These are phyloP conservation scores for Drosophila acutilabella DNA, from an alignment of 2,888 invertebrate genomes.

Conservation along the genomic window DNA sequence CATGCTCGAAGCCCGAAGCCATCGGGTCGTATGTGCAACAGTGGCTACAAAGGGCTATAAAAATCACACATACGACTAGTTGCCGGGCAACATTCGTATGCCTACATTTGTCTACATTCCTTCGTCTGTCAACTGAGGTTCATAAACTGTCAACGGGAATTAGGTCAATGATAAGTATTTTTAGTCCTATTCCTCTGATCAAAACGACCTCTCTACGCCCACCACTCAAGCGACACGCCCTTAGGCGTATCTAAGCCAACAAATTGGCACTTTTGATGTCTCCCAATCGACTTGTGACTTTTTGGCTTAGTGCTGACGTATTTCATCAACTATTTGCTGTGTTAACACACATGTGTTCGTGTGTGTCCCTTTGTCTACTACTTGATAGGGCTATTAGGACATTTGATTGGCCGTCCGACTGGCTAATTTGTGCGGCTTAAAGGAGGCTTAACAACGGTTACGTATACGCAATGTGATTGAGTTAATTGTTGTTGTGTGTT, in stretches of 20 bases:
- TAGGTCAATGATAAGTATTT: constrained; percentile 74
- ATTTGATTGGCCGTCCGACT: constrained; percentile 56
- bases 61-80: constrained; percentile 64
- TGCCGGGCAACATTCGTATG: constrained; percentile 29
- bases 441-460: constrained; percentile 8
- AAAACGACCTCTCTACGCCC: not conserved
- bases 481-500: constrained; percentile 22
- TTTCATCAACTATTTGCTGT: constrained; percentile 51
- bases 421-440: constrained; percentile 54
- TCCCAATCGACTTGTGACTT: constrained; percentile 18
- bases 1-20: not conserved
- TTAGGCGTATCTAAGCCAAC: constrained; percentile 15
- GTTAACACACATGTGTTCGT: not conserved
- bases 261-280: constrained; percentile 25
- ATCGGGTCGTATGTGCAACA: constrained; percentile 57
- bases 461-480: constrained; percentile 25
- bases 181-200: constrained; percentile 34
- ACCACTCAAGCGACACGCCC: constrained; percentile 12
- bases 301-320: constrained; percentile 36
- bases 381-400: constrained; percentile 28
- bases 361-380: constrained; percentile 23
- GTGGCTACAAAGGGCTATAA: constrained; percentile 43
- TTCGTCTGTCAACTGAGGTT: constrained; percentile 40
- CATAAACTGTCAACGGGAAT: constrained; percentile 64
- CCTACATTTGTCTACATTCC: constrained; percentile 36